phyloP scores from a whole-genome alignment of 2,113 vertebrate species.

The Menura novaehollandiae region DNA sequence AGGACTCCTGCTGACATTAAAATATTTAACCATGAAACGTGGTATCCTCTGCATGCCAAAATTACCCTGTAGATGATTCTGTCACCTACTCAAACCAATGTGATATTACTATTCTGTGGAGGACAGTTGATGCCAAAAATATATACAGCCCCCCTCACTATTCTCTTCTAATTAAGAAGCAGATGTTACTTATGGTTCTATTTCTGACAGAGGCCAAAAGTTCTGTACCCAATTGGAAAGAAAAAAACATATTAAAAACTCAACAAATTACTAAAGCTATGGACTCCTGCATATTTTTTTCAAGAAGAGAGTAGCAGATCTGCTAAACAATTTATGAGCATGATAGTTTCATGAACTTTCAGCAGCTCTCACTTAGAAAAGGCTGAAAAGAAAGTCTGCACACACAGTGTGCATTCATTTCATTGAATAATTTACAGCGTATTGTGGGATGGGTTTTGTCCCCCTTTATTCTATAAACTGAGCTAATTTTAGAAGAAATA shows the following conservation, averaged over 20 bases:
- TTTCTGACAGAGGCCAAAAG: neutral
- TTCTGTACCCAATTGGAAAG: neutral
- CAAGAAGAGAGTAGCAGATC: neutral
- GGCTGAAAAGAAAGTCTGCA: neutral
- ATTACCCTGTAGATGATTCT: neutral
- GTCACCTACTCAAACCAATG: neutral
- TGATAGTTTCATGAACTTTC: neutral
- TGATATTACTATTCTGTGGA: neutral
- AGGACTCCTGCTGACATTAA: neutral
- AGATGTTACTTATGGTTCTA: neutral
- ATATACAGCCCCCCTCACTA: neutral
- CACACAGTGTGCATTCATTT: neutral
- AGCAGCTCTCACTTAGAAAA: neutral
- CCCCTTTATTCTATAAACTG: neutral
- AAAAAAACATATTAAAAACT: neutral
- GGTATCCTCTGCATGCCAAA: neutral
- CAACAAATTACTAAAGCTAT: neutral
- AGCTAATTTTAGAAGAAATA: neutral
- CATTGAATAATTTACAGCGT: neutral
- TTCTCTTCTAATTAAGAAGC: neutral
- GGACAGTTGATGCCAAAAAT: neutral
- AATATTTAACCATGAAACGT: neutral
- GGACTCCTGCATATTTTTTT: neutral
- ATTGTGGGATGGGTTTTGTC: accelerated
- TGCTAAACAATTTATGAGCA: neutral